These are phyloP conservation scores for Agapornis roseicollis DNA, from an alignment of 2,113 vertebrate species.

Conservation along the genomic window DNA sequence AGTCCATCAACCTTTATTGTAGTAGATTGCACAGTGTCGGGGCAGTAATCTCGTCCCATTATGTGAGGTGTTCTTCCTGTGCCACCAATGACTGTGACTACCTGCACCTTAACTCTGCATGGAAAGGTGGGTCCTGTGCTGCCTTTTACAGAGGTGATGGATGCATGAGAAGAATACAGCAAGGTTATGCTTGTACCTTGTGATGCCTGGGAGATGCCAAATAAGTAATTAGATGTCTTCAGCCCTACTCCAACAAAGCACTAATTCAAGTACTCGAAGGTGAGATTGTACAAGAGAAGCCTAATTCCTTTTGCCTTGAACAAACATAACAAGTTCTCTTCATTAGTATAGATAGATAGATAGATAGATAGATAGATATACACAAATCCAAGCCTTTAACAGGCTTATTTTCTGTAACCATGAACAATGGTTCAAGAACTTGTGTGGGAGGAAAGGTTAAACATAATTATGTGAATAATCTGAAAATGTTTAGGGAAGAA, in stretches of 20 bases:
- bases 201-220: not conserved
- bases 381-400: not conserved
- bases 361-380: not conserved
- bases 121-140: not conserved
- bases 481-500: not conserved
- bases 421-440: not conserved
- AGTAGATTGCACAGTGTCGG: not conserved
- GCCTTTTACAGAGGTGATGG: not conserved
- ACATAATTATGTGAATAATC: not conserved
- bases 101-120: not conserved
- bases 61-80: not conserved
- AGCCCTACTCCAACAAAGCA: not conserved
- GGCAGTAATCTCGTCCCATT: not conserved
- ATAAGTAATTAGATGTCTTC: not conserved
- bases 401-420: not conserved
- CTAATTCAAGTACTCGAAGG: not conserved
- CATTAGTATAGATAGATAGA: not conserved
- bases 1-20: not conserved
- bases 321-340: not conserved
- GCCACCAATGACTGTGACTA: not conserved
- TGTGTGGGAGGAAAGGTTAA: not conserved
- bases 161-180: not conserved
- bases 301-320: not conserved
- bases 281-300: not conserved
- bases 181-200: not conserved